Base-by-base conservation (phyloP, 2,888 invertebrate species). In the Nemotelus pantherinus region DNA sequence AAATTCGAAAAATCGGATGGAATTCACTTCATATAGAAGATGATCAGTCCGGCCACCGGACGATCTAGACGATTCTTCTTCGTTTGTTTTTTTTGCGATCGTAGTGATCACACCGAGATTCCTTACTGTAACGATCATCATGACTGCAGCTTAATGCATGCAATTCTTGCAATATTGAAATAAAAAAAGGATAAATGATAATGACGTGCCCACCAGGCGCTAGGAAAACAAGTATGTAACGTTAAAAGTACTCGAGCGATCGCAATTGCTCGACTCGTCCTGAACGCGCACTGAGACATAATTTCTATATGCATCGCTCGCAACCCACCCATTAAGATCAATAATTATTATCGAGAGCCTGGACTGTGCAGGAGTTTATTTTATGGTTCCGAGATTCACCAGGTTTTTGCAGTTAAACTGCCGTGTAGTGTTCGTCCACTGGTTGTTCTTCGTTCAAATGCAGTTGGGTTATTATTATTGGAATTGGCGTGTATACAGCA, bases 121-220 rank as follows among this genome's bases (percentile, higher is more conserved):
- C 25, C 63, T 63, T 39, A 3, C 63, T 25, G 5, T 63, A 43
- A 10, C 63, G 43, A 63, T 10, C 39, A 43, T 43, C 63, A 50
- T 43, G 58, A 58, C 25, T 72, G 72, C 60, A 72, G 47, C 60
- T 72, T 71, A 47, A 58, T 72, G 9, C 60, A 58, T 70, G 43
- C 25, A 58, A 9, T 72, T 58, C 47, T 39, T 72, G 72, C 58
- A 72, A 72, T 47, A 60, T 72, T 58, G 58, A 72, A 72, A 72
- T 58, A 48, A 10, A 25, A 25, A 25, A 25, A 47, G 58, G 45
- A 72, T 58, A 57, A 72, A 72, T 72, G 60, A 72, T 72, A 60
- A 72, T 72, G 72, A 39, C 25, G 47, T 65, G 41, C 41, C 41
- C 7, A 47, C 41, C 43, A 43, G 3, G 70, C 43, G 25, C 1